Evolutionary conservation across 2,113 vertebrate species (phyloP).

Genomic region (Pseudorectes ferrugineus): DNA sequence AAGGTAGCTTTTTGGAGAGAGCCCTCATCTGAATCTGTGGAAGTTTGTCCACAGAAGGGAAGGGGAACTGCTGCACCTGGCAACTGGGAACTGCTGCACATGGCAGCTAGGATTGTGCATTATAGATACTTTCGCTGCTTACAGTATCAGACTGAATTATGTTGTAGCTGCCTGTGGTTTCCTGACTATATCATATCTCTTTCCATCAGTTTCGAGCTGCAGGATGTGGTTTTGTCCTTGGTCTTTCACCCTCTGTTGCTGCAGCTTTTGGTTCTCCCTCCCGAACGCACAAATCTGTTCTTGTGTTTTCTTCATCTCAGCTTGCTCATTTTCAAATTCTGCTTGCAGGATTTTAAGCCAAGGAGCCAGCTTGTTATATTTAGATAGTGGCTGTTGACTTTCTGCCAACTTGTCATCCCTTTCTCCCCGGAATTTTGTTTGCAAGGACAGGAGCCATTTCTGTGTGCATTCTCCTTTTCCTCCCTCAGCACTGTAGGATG

Average conservation of each 20-base stretch:
- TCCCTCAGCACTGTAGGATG: neutral
- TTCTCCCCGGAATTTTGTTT: slow-evolving; percentile 19
- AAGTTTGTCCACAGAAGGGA: neutral
- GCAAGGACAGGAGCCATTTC: neutral
- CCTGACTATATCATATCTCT: neutral
- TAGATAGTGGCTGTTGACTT: neutral
- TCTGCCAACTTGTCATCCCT: neutral
- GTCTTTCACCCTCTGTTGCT: neutral
- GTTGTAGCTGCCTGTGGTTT: neutral
- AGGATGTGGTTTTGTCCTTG: neutral
- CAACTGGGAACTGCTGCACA: neutral
- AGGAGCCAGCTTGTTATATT: neutral
- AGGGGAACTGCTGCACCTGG: neutral
- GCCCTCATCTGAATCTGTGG: neutral
- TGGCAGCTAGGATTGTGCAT: neutral
- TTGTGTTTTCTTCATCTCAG: neutral
- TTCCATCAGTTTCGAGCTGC: neutral
- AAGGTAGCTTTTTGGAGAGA: neutral
- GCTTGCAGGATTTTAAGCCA: slow-evolving; percentile 5
- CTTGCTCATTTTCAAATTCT: neutral
- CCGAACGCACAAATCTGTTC: neutral
- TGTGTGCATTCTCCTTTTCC: neutral
- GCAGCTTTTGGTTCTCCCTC: slow-evolving; percentile 3
- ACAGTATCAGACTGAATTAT: neutral
- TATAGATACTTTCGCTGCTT: neutral